Base-by-base conservation (phyloP, 2,888 invertebrate species). In the Eutolmus rufibarbis region DNA sequence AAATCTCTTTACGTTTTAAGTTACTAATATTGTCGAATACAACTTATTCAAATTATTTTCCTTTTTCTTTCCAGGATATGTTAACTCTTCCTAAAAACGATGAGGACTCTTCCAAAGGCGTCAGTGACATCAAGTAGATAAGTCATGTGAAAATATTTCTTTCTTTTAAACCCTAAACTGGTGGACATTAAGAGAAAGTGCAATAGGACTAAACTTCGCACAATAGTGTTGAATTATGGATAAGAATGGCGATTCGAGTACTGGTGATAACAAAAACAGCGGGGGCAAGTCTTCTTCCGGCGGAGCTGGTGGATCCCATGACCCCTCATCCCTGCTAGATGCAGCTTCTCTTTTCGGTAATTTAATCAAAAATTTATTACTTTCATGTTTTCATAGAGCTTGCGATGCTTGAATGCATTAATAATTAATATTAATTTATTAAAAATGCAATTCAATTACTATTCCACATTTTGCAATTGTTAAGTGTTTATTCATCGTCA, bases 281-380 rank as follows among this genome's bases (percentile, higher is more conserved):
- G 92, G 91, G 84, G 91, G 91, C 89, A 92, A 92, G 89, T 91
- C 91, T 86, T 92, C 93, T 91, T 93, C 94, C 93, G 93, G 93
- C 93, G 93, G 93, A 93, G 92, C 94, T 91, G 92, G 93, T 93
- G 91, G 94, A 90, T 92, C 91, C 93, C 93, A 94, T 91, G 94
- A 95, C 94, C 93, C 95, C 89, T 94, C 95, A 90, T 95, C 96
- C 89, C 94, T 97, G 90, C 95, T 97, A 92, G 97, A 97, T 93
- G 96, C 97, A 90, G 96, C 96, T 91, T 95, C 95, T 89, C 94
- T 96, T 89, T 96, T 96, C 91, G 95, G 96, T 93, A 89, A 93
- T 94, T 94, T 23, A 56, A 28, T n/a, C 23, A 12, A 23, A 7
- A 5, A 46, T 43, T 76, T 56, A 16, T 28, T 74, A 8, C n/a